These are phyloP conservation scores for Ostrea denselamellosa DNA, from an alignment of 1,140 invertebrate species.

Conservation along the genomic window DNA sequence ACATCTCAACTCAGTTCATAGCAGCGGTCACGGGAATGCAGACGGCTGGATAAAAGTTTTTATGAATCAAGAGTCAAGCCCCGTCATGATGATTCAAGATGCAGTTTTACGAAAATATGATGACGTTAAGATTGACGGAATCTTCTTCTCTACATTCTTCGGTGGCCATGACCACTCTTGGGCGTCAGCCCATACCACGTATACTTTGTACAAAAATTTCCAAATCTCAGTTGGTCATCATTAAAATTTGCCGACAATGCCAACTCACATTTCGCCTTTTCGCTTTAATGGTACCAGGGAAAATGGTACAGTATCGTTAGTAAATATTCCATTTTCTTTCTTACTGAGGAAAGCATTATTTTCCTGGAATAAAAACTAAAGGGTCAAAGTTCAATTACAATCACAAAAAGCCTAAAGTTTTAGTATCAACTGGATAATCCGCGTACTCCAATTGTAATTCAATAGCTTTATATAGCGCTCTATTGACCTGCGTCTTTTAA, in stretches of 20 bases:
- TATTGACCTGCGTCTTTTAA: too few relatives aligned
- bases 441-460: too few relatives aligned
- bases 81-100: constrained; percentile 44
- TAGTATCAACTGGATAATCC: too few relatives aligned
- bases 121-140: constrained; percentile 60
- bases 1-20: constrained; percentile 55
- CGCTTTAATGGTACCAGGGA: background rate
- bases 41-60: constrained; percentile 62
- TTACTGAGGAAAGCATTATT: too few relatives aligned
- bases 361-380: too few relatives aligned
- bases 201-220: constrained; percentile 64
- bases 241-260: background rate
- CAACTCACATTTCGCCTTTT: background rate
- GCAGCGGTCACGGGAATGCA: constrained; percentile 10
- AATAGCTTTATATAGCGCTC: too few relatives aligned
- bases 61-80: constrained; percentile 45
- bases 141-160: constrained; percentile 72
- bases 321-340: too few relatives aligned
- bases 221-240: constrained; percentile 22
- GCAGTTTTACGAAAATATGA: constrained; percentile 52
- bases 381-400: too few relatives aligned
- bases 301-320: too few relatives aligned
- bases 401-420: too few relatives aligned
- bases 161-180: constrained; percentile 62
- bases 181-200: constrained; percentile 62